Evolutionary conservation across 2,888 invertebrate genomes (phyloP).

Genomic region (Dermolepida albohirtum): DNA sequence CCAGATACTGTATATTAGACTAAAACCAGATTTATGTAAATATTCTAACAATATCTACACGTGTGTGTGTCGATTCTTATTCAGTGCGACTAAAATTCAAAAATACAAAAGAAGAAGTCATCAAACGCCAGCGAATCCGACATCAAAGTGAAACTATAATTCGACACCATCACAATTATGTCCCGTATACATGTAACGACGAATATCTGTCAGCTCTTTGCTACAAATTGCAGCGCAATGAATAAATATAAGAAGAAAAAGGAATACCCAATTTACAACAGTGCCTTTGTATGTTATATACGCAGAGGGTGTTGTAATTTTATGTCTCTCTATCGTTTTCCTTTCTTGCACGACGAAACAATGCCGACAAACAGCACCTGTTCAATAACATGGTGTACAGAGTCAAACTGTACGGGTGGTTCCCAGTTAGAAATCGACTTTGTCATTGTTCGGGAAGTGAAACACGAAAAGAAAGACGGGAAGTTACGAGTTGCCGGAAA

Average conservation of each 20-base stretch:
- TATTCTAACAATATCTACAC: no score
- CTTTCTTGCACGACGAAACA: constrained; percentile 4
- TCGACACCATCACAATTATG: not conserved
- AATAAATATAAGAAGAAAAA: no score
- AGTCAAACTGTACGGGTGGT: constrained; percentile 8
- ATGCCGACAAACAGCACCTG: constrained; percentile 11
- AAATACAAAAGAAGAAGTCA: no score
- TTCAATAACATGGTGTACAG: not conserved
- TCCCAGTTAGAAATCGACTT: constrained; percentile 5
- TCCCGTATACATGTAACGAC: not conserved
- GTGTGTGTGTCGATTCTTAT: no score
- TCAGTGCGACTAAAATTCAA: not conserved
- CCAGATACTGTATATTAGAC: no score
- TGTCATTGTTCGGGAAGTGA: constrained; percentile 1
- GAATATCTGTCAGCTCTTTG: not conserved
- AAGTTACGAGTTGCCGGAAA: constrained; percentile 9
- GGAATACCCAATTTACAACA: no score
- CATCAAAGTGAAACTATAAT: constrained; percentile 18
- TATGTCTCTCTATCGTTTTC: not conserved
- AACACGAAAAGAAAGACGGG: constrained; percentile 6
- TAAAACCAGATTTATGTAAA: no score
- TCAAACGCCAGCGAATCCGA: not conserved
- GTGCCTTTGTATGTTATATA: no score
- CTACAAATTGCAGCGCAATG: not conserved
- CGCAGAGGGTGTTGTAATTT: not conserved